These are phyloP conservation scores for Crotalus horridus DNA, from an alignment of 2,113 vertebrate species.

Conservation along the genomic window DNA sequence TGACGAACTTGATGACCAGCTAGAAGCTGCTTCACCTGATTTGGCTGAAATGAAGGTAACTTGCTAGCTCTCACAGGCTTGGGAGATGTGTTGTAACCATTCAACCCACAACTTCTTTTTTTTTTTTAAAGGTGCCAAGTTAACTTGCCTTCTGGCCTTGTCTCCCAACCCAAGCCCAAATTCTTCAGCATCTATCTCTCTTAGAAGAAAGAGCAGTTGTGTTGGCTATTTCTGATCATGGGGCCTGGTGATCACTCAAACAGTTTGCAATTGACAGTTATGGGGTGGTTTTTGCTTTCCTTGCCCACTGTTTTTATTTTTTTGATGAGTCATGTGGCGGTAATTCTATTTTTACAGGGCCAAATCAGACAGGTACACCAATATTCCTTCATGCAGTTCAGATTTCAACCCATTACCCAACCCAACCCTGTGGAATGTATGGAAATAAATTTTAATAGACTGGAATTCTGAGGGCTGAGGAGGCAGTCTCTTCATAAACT, in stretches of 20 bases:
- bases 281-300: neutral
- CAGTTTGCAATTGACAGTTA: neutral
- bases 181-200: too few relatives aligned
- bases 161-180: neutral
- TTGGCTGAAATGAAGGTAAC: conserved; percentile 64
- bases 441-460: neutral
- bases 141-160: neutral
- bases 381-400: neutral
- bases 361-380: neutral
- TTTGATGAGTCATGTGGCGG: too few relatives aligned
- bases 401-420: neutral
- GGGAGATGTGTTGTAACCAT: neutral
- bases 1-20: conserved; percentile 57
- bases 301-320: too few relatives aligned
- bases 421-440: neutral
- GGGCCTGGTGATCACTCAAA: neutral
- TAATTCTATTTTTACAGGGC: neutral
- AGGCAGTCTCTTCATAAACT: neutral
- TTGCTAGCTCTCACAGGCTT: neutral
- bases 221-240: neutral
- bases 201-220: neutral
- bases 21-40: conserved; percentile 59
- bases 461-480: neutral
- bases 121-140: neutral
- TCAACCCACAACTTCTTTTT: neutral